Percentiles rank a stretch among this genome's conserved stretches.
Evolutionary conservation across 2,888 invertebrate genomes (phyloP).

Genomic region (Mesochorus sp.): DNA sequence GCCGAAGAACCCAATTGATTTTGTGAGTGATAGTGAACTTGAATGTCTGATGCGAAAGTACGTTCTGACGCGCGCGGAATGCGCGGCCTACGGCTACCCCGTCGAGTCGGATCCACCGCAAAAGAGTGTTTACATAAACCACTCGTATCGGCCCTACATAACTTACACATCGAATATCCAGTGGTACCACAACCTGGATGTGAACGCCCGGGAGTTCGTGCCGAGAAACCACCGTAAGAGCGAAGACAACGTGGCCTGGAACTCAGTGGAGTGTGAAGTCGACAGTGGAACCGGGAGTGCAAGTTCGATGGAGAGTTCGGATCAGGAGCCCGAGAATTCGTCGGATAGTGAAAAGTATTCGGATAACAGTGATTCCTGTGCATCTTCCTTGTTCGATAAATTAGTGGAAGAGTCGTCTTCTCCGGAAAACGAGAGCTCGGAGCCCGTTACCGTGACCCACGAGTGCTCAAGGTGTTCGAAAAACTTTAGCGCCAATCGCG

Average conservation of each 20-base stretch:
- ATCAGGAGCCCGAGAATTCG: slow-evolving; percentile 72
- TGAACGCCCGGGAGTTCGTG: slow-evolving; percentile 87
- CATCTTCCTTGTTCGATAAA: slow-evolving; percentile 52
- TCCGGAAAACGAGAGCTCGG: background rate
- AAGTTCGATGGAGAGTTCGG: slow-evolving; percentile 74
- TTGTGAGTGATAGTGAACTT: slow-evolving; percentile 84
- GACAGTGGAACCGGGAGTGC: slow-evolving; percentile 76
- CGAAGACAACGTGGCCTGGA: slow-evolving; percentile 58
- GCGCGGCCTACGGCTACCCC: slow-evolving; percentile 89
- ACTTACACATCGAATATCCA: slow-evolving; percentile 67
- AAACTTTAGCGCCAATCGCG: slow-evolving; percentile 86
- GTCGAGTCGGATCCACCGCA: slow-evolving; percentile 85
- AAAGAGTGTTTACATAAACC: slow-evolving; percentile 85
- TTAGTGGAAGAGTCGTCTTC: background rate
- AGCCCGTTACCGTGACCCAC: background rate
- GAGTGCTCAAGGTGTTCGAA: slow-evolving; percentile 89
- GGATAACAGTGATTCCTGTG: slow-evolving; percentile 67
- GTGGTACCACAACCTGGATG: slow-evolving; percentile 83
- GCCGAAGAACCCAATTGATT: slow-evolving; percentile 75
- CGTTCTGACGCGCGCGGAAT: slow-evolving; percentile 84
- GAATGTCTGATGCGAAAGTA: slow-evolving; percentile 85
- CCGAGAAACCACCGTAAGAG: slow-evolving; percentile 78
- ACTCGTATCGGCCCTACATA: slow-evolving; percentile 52
- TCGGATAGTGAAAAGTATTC: slow-evolving; percentile 76
- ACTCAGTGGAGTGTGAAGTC: slow-evolving; percentile 64